Percentiles rank a stretch among this genome's conserved stretches.
Conservation (phyloP, 2,888 invertebrate genomes). For the Macrophya alboannulata region DNA sequence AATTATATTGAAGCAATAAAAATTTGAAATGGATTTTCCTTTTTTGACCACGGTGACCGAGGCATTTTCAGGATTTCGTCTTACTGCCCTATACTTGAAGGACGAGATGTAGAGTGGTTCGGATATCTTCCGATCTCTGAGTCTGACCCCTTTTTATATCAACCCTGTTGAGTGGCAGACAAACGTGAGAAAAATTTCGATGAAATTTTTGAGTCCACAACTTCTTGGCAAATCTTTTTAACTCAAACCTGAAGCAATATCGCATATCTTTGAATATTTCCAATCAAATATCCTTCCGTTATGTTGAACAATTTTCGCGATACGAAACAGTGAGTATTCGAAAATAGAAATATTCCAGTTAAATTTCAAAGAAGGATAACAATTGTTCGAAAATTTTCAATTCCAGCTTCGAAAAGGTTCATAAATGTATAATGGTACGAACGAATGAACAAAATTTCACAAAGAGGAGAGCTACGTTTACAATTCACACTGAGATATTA, state of each 20-base stretch:
- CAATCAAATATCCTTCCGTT: neutral
- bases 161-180: conserved; percentile 4
- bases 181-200: conserved; percentile 2
- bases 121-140: conserved; percentile 17
- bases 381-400: too few relatives aligned
- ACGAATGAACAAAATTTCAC: neutral
- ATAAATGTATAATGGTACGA: neutral
- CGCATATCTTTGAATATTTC: neutral
- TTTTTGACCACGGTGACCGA: neutral
- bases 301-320: neutral
- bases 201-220: neutral
- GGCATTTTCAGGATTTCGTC: neutral
- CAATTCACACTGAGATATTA: neutral
- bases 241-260: neutral
- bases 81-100: neutral
- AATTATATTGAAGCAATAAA: neutral
- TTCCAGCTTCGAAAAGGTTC: neutral
- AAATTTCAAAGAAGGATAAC: too few relatives aligned
- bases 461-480: neutral
- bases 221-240: neutral
- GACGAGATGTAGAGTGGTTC: neutral
- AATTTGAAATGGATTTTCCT: neutral
- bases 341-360: too few relatives aligned
- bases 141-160: conserved; percentile 12
- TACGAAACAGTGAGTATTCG: neutral